Percentiles rank a stretch among this genome's conserved stretches.
phyloP scores from a whole-genome alignment of 2,888 invertebrate genomes.

The Cryptus viduatorius region DNA sequence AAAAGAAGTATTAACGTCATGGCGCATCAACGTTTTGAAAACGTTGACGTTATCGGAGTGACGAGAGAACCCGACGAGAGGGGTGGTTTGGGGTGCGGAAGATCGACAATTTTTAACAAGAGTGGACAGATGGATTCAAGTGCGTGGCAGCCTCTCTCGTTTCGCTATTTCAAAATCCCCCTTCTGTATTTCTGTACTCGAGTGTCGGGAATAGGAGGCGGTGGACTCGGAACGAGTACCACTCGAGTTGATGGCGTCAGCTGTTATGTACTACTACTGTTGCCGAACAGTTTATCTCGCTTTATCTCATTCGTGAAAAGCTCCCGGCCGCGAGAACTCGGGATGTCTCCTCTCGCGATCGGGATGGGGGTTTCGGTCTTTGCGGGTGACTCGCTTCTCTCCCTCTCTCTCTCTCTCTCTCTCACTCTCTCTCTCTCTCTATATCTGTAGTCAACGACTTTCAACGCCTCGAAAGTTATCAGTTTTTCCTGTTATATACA shows the following conservation, averaged over 20 bases:
- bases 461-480: conserved; percentile 63
- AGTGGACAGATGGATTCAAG: conserved; percentile 83
- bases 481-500: conserved; percentile 67
- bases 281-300: conserved; percentile 71
- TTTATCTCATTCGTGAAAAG: conserved; percentile 59
- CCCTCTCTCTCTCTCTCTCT: no score
- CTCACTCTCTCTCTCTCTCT: no score
- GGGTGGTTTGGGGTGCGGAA: neutral
- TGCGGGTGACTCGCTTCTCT: no score
- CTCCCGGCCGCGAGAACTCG: conserved; percentile 39
- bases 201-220: conserved; percentile 53
- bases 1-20: neutral
- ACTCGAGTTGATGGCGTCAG: conserved; percentile 83
- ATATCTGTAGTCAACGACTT: conserved; percentile 37
- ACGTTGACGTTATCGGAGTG: conserved; percentile 26
- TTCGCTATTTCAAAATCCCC: conserved; percentile 18
- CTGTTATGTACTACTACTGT: conserved; percentile 81
- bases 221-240: conserved; percentile 65
- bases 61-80: neutral
- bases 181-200: conserved; percentile 65
- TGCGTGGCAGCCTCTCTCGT: conserved; percentile 63
- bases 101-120: conserved; percentile 76
- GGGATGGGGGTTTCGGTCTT: neutral
- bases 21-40: conserved; percentile 18
- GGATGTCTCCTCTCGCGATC: conserved; percentile 35